Evolutionary conservation across 2,797 vertebrate genomes (phyloP), one percentile per base, ranked within the genome.

Genomic region (Rhyacichthys aspro): DNA sequence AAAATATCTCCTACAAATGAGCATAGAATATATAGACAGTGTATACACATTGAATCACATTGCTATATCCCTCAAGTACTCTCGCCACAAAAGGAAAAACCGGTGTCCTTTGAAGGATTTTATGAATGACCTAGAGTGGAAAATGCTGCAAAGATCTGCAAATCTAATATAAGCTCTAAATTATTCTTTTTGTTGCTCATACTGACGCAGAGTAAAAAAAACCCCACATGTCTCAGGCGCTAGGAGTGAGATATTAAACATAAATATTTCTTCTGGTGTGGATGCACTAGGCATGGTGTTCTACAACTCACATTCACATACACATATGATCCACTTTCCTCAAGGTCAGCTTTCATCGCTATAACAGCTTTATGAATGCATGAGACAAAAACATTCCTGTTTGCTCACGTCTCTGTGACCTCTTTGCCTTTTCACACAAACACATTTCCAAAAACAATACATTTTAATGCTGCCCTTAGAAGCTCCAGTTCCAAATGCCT

Each of bases 1-100:
- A 72, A 19, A 32, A 34, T 8, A 45, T 45, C 8, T 41, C 28
- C 10, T 16, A 10, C 33, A 49, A 74, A 72, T 46, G 14, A 55
- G 52, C 19, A 78, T 43, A 43, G 43, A 33, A 19, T 65, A 48
- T 10, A 43, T 16, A 61, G 11, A 15, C 23, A 41, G 33, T 37
- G 66, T 53, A 64, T 63, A 68, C 3, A 74, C 53, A 72, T 37
- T 52, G 34, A 42, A 48, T 47, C 33, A 69, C 65, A 61, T 49
- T 12, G 42, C 64, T 15, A 48, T 38, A 6, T 63, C 46, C 12
- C n/a, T 49, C 18, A 17, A 38, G 10, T 28, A 2, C 50, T 46
- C 17, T 6, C 59, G 57, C 39, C 19, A 28, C 3, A 33, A 15
- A 52, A 48, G 2, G 11, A 61, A 55, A 57, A 7, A 18, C 41